A percentile compares a stretch with the other conserved stretches of the same genome.
These are phyloP conservation scores for Sphaeramia orbicularis DNA, from an alignment of 2,797 vertebrate genomes.

Conservation along the genomic window DNA sequence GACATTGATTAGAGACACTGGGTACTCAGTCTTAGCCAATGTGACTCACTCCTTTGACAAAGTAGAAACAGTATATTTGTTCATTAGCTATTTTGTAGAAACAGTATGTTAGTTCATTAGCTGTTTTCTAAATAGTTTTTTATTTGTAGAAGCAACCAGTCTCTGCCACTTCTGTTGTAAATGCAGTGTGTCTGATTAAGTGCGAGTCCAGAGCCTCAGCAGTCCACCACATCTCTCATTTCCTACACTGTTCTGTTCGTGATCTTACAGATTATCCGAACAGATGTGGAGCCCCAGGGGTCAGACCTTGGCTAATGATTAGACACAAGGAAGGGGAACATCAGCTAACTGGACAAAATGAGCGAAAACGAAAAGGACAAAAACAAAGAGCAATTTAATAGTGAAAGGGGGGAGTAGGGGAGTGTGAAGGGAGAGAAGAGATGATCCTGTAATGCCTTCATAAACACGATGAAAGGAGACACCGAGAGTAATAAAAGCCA, in stretches of 20 bases:
- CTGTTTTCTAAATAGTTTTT: background rate
- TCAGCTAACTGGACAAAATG: constrained; percentile 46
- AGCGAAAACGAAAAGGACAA: constrained; percentile 23
- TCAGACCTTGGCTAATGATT: constrained; percentile 66
- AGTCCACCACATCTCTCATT: constrained; percentile 35
- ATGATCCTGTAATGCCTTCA: background rate
- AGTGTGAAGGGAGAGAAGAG: background rate
- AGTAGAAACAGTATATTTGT: background rate
- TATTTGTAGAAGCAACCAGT: background rate
- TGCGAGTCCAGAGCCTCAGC: constrained; percentile 9
- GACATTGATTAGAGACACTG: constrained; percentile 42
- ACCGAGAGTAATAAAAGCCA: background rate
- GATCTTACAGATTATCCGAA: constrained; percentile 13
- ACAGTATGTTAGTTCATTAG: background rate
- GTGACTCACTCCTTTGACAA: constrained; percentile 7
- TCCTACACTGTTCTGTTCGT: constrained; percentile 39
- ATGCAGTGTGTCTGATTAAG: background rate
- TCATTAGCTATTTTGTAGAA: background rate
- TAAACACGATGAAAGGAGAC: constrained; percentile 1
- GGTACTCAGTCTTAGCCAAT: constrained; percentile 15
- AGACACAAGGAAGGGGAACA: constrained; percentile 47
- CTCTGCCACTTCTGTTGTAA: background rate
- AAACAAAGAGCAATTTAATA: constrained; percentile 35
- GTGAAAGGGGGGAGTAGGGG: background rate
- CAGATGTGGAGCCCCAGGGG: constrained; percentile 65